These are phyloP conservation scores for Bos taurus DNA, from an alignment of 2,113 vertebrate genomes.

Conservation along the genomic window DNA sequence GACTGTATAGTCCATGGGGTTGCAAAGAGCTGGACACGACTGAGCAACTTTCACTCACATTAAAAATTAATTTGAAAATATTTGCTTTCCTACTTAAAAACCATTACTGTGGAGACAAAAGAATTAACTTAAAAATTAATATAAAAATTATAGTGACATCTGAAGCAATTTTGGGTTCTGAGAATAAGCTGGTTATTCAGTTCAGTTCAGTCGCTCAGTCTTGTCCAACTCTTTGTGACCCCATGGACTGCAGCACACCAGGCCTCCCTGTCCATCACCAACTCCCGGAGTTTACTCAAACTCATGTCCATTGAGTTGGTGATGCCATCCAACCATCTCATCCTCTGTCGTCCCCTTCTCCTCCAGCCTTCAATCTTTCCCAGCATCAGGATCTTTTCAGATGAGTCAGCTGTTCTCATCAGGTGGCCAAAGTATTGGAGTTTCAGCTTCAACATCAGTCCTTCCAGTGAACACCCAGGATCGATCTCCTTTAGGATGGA, in stretches of 20 bases:
- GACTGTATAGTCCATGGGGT: not conserved
- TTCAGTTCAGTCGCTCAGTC: not conserved
- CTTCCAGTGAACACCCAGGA: not conserved
- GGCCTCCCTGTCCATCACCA: not conserved
- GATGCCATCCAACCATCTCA: not conserved
- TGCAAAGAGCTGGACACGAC: not conserved
- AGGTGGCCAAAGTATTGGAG: not conserved
- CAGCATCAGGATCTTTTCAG: not conserved
- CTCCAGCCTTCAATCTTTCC: not conserved
- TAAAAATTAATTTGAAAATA: not conserved
- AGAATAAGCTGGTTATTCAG: not conserved
- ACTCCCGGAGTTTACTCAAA: not conserved
- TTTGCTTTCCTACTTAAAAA: constrained; percentile 14
- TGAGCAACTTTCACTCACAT: not conserved
- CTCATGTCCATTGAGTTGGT: not conserved
- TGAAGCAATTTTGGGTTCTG: not conserved
- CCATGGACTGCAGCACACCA: not conserved
- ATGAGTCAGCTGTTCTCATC: not conserved
- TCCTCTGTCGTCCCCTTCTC: not conserved
- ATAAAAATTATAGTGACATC: not conserved
- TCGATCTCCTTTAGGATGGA: not conserved
- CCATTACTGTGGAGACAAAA: not conserved
- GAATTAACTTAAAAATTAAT: not conserved
- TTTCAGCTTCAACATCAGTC: not conserved
- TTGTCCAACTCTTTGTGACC: not conserved